Conservation (phyloP, 2,888 invertebrate genomes). For the Polia nebulosa region DNA sequence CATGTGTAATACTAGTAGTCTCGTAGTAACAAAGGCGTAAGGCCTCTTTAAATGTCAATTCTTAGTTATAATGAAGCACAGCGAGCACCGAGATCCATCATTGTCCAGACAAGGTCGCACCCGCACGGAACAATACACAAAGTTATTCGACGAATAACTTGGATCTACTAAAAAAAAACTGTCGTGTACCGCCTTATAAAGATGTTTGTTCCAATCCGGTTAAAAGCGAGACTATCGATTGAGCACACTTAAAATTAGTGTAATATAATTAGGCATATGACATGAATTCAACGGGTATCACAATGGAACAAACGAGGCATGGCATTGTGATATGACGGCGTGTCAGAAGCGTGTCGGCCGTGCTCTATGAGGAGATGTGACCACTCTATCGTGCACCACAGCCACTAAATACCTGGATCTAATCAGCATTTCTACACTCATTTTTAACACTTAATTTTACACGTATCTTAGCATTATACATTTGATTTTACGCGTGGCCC, state of each 20-base stretch:
- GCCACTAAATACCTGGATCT: slow-evolving; percentile 89
- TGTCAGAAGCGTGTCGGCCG: slow-evolving; percentile 83
- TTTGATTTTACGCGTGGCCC: slow-evolving; percentile 84
- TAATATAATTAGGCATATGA: slow-evolving; percentile 89
- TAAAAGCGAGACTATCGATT: slow-evolving; percentile 82
- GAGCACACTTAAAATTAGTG: slow-evolving; percentile 84
- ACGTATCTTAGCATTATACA: slow-evolving; percentile 88
- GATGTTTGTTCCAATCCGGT: slow-evolving; percentile 70
- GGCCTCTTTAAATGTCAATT: slow-evolving; percentile 75
- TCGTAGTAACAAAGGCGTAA: slow-evolving; percentile 74
- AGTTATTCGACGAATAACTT: slow-evolving; percentile 63
- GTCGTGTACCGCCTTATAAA: slow-evolving; percentile 59
- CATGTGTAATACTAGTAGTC: slow-evolving; percentile 90
- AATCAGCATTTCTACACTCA: slow-evolving; percentile 91
- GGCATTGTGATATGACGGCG: slow-evolving; percentile 88
- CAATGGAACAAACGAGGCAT: slow-evolving; percentile 89
- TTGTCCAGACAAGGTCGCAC: slow-evolving; percentile 81
- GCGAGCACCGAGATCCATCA: slow-evolving; percentile 81
- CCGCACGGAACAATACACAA: slow-evolving; percentile 80
- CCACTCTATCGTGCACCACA: slow-evolving; percentile 83
- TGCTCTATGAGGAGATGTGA: slow-evolving; percentile 84
- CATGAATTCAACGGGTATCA: slow-evolving; percentile 87
- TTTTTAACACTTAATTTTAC: slow-evolving; percentile 91
- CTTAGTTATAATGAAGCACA: slow-evolving; percentile 71
- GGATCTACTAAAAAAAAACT: slow-evolving; percentile 57